phyloP scores from a whole-genome alignment of 53 echinoderm and acorn worm genomes.

The Zoroaster sp. region DNA sequence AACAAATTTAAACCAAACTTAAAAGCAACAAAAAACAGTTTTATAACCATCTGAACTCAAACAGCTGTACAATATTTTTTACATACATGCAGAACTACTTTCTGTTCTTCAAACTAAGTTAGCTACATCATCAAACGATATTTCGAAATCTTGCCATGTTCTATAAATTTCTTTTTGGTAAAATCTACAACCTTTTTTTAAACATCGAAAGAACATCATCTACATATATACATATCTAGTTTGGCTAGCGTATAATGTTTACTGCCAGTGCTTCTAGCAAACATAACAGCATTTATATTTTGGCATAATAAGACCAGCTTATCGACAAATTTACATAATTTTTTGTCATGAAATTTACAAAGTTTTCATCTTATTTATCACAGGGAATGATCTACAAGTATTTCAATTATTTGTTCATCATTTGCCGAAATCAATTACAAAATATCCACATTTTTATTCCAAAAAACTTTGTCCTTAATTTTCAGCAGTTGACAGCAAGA shows the following conservation, averaged over 20 bases:
- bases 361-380: constrained; percentile 2
- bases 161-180: not conserved
- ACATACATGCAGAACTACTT: not conserved
- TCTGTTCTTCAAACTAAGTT: not conserved
- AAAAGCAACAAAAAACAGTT: not conserved
- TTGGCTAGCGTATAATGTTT: not conserved
- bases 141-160: not conserved
- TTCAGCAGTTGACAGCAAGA: too few relatives aligned
- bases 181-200: constrained; percentile 27
- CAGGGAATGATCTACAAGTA: constrained; percentile 34
- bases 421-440: not conserved
- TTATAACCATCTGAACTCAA: not conserved
- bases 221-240: constrained; percentile 35
- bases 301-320: constrained; percentile 43
- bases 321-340: constrained; percentile 4
- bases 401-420: not conserved
- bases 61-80: not conserved
- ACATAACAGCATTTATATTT: not conserved
- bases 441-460: not conserved
- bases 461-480: not conserved
- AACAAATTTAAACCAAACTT: not conserved
- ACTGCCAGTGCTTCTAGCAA: not conserved
- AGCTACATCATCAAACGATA: not conserved
- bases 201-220: not conserved
- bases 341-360: not conserved